A percentile compares a stretch with the other conserved stretches of the same genome.
These are phyloP conservation scores for Dendrocincla fuliginosa DNA, from an alignment of 2,797 vertebrate species.

Conservation along the genomic window DNA sequence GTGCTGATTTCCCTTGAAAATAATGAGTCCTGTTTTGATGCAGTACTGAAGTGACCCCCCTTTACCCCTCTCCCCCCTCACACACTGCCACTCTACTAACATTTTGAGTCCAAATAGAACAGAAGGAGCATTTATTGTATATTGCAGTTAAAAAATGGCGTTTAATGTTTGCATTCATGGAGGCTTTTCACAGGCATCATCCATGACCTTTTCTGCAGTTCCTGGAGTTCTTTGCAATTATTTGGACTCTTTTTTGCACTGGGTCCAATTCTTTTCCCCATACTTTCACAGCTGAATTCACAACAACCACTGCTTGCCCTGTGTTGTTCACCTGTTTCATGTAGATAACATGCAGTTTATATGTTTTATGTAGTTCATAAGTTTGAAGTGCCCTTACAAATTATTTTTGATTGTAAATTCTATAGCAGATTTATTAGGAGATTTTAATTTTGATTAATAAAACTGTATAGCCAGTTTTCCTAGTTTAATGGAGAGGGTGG, in stretches of 20 bases:
- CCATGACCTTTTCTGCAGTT: neutral
- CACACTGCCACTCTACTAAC: neutral
- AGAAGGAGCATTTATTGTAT: neutral
- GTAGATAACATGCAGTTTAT: neutral
- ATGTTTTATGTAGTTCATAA: too few species aligned
- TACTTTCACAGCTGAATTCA: neutral
- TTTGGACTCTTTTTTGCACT: neutral
- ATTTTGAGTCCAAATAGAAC: neutral
- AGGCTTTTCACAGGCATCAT: neutral
- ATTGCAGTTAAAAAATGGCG: neutral
- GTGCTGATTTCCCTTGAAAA: conserved; percentile 47
- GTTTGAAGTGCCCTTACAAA: neutral
- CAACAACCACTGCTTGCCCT: neutral
- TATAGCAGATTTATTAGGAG: neutral
- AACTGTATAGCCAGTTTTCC: neutral
- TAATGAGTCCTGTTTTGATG: neutral
- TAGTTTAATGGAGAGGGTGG: neutral
- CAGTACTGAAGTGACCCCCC: neutral
- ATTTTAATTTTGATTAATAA: neutral
- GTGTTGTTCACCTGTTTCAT: neutral
- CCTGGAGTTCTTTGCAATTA: neutral
- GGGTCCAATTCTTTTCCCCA: neutral
- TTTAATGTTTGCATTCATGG: neutral
- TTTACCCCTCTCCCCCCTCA: neutral
- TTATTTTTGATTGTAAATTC: neutral